These are phyloP conservation scores for Malurus splendens DNA, from an alignment of 2,797 vertebrate species.

Conservation along the genomic window DNA sequence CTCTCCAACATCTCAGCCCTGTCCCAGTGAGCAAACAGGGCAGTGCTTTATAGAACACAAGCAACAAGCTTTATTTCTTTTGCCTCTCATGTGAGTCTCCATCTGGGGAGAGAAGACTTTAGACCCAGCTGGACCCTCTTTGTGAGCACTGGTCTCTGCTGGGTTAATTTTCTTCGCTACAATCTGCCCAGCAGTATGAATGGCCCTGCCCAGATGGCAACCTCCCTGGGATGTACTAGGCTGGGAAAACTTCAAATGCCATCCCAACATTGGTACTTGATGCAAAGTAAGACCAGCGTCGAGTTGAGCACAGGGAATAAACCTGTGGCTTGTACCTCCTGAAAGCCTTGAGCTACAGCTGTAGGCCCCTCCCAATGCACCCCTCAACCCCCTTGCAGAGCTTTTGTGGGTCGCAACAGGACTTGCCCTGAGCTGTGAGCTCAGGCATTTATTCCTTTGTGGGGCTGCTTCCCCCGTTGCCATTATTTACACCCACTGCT, in stretches of 20 bases:
- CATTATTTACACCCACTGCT: neutral
- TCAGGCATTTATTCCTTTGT: neutral
- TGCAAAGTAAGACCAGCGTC: neutral
- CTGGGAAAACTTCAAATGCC: neutral
- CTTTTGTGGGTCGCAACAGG: rapidly evolving
- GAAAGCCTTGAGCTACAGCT: rapidly evolving
- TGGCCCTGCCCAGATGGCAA: neutral
- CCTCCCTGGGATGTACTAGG: rapidly evolving
- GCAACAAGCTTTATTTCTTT: neutral
- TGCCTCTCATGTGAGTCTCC: neutral
- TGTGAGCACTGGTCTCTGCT: neutral
- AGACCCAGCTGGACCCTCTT: neutral
- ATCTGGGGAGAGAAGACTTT: neutral
- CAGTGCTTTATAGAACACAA: neutral
- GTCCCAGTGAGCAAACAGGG: neutral
- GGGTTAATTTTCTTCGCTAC: neutral
- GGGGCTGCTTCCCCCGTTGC: neutral
- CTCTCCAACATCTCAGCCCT: neutral
- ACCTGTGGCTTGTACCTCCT: neutral
- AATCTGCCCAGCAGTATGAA: neutral
- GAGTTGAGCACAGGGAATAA: neutral
- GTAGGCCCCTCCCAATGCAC: neutral
- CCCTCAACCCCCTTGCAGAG: rapidly evolving
- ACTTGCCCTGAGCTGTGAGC: neutral
- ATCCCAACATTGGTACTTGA: neutral